A percentile compares a stretch with the other conserved stretches of the same genome.
phyloP scores from a whole-genome alignment of 2,113 vertebrate genomes.

The Lepidothrix coronata region DNA sequence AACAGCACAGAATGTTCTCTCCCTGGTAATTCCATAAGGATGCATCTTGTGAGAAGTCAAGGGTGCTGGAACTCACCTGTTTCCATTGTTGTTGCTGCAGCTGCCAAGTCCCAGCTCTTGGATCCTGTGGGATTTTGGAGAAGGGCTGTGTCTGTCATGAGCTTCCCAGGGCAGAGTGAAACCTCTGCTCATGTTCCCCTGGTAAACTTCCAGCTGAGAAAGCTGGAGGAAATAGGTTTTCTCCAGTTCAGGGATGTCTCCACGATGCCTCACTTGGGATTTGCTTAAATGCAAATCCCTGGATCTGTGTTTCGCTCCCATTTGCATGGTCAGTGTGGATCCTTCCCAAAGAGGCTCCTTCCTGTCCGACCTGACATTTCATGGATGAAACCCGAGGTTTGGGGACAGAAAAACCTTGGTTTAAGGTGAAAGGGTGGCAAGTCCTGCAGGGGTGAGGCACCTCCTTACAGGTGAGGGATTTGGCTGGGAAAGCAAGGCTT shows the following conservation, averaged over 20 bases:
- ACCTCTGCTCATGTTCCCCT: neutral
- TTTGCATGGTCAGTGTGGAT: conserved; percentile 54
- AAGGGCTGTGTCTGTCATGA: neutral
- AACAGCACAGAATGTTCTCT: neutral
- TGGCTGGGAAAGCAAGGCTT: neutral
- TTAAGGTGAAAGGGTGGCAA: neutral
- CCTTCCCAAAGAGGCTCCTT: neutral
- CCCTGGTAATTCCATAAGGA: neutral
- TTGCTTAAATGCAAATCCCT: conserved; percentile 70
- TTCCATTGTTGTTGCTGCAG: conserved; percentile 33
- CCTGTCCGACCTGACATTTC: neutral
- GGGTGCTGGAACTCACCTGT: conserved; percentile 36
- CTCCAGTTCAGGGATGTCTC: neutral
- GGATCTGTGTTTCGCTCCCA: neutral
- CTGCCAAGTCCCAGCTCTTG: neutral
- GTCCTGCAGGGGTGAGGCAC: neutral
- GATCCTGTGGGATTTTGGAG: neutral
- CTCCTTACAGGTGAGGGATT: neutral
- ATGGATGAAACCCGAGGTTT: neutral
- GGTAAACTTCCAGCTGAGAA: neutral
- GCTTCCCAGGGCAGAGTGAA: neutral
- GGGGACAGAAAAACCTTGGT: neutral
- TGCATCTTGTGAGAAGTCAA: neutral
- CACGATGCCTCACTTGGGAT: neutral
- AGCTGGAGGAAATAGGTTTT: neutral